Conservation (phyloP, 2,888 invertebrate genomes). For the Coenonympha glycerion region DNA sequence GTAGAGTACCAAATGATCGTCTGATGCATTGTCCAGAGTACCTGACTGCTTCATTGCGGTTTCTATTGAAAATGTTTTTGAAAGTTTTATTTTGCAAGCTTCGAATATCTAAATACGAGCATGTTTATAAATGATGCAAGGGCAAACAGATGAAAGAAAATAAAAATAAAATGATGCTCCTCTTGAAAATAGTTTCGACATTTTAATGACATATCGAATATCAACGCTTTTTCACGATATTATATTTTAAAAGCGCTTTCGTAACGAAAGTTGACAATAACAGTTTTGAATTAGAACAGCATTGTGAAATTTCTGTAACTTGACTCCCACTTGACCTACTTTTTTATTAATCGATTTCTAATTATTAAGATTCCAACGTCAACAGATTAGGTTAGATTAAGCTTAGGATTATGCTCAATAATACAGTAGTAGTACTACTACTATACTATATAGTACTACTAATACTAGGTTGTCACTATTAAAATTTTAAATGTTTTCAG, state of each 20-base stretch:
- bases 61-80: neutral
- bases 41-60: neutral
- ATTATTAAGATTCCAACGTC: no score
- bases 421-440: no score
- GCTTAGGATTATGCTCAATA: no score
- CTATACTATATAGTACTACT: no score
- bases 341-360: no score
- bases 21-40: neutral
- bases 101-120: neutral
- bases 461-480: no score
- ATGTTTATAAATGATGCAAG: neutral
- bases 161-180: neutral
- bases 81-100: neutral
- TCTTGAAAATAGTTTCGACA: neutral
- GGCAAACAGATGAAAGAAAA: neutral
- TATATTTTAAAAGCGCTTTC: constrained; percentile 17
- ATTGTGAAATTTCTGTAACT: no score
- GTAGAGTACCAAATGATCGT: neutral
- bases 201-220: constrained; percentile 5
- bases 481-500: constrained; percentile 45
- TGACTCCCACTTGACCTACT: no score
- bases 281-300: neutral
- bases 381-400: no score
- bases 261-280: constrained; percentile 20
- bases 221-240: constrained; percentile 2